Evolutionary conservation across 2,797 vertebrate genomes (phyloP).

Genomic region (Macropodus opercularis): DNA sequence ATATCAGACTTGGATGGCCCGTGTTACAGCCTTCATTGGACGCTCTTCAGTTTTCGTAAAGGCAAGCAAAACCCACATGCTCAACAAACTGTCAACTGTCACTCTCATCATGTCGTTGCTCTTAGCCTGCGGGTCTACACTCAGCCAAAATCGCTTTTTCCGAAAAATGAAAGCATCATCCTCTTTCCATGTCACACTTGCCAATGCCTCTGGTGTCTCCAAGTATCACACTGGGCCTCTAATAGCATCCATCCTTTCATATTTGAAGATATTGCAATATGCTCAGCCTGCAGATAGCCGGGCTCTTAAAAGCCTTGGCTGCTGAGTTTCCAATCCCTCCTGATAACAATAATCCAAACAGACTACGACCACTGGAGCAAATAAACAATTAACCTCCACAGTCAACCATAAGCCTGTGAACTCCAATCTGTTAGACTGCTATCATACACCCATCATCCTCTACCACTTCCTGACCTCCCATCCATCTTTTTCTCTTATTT

Average conservation of each 20-base stretch:
- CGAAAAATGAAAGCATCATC: slow-evolving; percentile 50
- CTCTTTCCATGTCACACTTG: slow-evolving; percentile 58
- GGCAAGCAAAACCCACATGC: slow-evolving; percentile 41
- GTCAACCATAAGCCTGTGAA: slow-evolving; percentile 51
- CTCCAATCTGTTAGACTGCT: slow-evolving; percentile 67
- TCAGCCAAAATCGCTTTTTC: slow-evolving; percentile 35
- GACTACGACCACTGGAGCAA: slow-evolving; percentile 69
- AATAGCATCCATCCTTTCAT: slow-evolving; percentile 61
- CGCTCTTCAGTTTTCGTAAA: slow-evolving; percentile 25
- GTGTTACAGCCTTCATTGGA: slow-evolving; percentile 11
- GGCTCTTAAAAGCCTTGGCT: slow-evolving; percentile 55
- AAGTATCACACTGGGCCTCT: slow-evolving; percentile 54
- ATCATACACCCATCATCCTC: slow-evolving; percentile 50
- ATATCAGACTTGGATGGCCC: no score
- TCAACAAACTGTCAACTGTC: slow-evolving; percentile 60
- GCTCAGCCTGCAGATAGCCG: slow-evolving; percentile 50
- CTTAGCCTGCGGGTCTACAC: slow-evolving; percentile 36
- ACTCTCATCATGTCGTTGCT: slow-evolving; percentile 49
- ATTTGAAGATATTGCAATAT: slow-evolving; percentile 59
- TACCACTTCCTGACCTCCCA: slow-evolving; percentile 44
- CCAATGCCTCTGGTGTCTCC: slow-evolving; percentile 58
- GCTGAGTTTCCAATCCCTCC: slow-evolving; percentile 59
- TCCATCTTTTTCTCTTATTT: slow-evolving; percentile 20
- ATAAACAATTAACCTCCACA: slow-evolving; percentile 80
- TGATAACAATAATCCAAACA: slow-evolving; percentile 77